Evolutionary conservation across 2,113 vertebrate species (phyloP).

Genomic region (Sula dactylatra): DNA sequence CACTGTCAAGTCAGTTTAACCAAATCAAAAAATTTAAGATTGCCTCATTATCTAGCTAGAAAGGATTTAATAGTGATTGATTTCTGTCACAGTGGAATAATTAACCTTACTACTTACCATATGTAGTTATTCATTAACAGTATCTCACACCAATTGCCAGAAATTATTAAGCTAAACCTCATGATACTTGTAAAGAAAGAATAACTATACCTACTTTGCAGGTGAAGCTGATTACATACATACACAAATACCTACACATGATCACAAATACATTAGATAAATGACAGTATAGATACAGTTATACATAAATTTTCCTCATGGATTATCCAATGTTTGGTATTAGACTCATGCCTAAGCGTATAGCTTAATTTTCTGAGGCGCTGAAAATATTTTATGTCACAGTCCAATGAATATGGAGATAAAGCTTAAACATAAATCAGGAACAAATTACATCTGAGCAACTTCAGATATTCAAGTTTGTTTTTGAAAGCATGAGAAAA

Average conservation of each 20-base stretch:
- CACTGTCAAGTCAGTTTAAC: not conserved
- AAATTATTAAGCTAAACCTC: slow-evolving; percentile 40
- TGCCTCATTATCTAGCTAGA: slow-evolving; percentile 16
- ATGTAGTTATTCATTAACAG: slow-evolving; percentile 43
- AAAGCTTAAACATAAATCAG: not conserved
- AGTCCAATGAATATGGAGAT: not conserved
- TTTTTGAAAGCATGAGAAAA: not conserved
- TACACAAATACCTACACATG: not conserved
- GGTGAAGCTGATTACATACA: not conserved
- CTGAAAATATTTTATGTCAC: not conserved
- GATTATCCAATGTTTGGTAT: not conserved
- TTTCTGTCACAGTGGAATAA: slow-evolving; percentile 38
- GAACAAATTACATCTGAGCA: not conserved
- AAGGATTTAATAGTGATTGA: slow-evolving; percentile 42
- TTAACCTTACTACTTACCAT: slow-evolving; percentile 40
- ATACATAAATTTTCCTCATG: not conserved
- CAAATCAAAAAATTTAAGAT: slow-evolving; percentile 23
- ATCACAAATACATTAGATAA: not conserved
- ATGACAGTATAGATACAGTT: not conserved
- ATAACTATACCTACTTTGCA: slow-evolving; percentile 1
- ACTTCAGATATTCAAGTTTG: not conserved
- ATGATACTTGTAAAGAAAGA: slow-evolving; percentile 18
- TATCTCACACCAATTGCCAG: slow-evolving; percentile 6
- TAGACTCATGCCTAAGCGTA: not conserved
- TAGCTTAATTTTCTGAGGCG: not conserved